A percentile compares a stretch with the other conserved stretches of the same genome.
phyloP scores from a whole-genome alignment of 2,797 vertebrate genomes.

The Scleropages formosus region DNA sequence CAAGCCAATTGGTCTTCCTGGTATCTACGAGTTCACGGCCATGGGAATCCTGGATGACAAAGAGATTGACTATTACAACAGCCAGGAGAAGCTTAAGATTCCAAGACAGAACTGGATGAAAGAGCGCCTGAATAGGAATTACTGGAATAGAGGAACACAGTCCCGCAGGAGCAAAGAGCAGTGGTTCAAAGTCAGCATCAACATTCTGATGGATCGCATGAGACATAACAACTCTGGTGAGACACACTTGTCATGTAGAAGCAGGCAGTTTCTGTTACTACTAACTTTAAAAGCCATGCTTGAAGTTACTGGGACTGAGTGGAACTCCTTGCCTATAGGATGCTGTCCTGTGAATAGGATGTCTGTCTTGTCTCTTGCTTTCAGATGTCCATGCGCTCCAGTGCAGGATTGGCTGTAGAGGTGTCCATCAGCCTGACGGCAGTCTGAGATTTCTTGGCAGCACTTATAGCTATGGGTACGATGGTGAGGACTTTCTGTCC shows the following conservation, averaged over 20 bases:
- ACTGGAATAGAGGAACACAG: conserved; percentile 57
- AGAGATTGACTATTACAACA: conserved; percentile 69
- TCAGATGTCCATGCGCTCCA: conserved; percentile 59
- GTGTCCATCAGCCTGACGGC: accelerated
- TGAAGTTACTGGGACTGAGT: not conserved
- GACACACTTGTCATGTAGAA: not conserved
- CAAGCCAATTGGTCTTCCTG: not conserved
- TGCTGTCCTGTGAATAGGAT: not conserved
- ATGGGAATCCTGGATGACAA: conserved; percentile 58
- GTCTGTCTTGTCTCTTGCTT: not conserved
- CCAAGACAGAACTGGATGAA: conserved; percentile 61
- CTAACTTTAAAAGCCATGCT: not conserved
- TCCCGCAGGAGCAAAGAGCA: conserved; percentile 60
- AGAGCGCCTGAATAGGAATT: accelerated
- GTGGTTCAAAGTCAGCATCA: conserved; percentile 66
- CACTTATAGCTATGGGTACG: conserved; percentile 59
- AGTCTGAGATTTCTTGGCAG: accelerated
- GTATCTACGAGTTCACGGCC: conserved; percentile 63
- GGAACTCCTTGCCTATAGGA: too few species aligned
- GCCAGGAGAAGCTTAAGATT: not conserved
- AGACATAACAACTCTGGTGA: conserved; percentile 46
- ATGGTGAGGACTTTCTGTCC: conserved; percentile 57
- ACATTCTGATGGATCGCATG: conserved; percentile 56
- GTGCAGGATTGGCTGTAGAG: conserved; percentile 62
- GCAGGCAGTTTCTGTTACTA: not conserved